These are phyloP conservation scores for Leptosomus discolor DNA, from an alignment of 2,113 vertebrate genomes.

Conservation along the genomic window DNA sequence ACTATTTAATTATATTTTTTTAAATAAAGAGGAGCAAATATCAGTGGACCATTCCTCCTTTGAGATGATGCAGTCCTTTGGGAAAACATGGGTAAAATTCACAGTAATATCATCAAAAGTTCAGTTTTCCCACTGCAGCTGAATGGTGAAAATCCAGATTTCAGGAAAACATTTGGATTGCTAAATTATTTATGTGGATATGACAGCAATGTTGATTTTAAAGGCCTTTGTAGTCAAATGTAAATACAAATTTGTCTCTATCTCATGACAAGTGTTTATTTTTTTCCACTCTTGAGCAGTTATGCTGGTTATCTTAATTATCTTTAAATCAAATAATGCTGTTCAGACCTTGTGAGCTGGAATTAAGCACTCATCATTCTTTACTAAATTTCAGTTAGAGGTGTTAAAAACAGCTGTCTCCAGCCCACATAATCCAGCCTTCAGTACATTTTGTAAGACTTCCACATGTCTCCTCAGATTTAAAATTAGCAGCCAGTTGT, in stretches of 20 bases:
- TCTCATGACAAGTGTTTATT: constrained; percentile 36
- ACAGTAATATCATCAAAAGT: background rate
- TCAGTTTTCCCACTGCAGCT: background rate
- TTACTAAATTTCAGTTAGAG: background rate
- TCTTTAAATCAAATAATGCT: constrained; percentile 15
- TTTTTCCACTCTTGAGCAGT: constrained; percentile 16
- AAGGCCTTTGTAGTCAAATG: constrained; percentile 1
- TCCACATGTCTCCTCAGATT: background rate
- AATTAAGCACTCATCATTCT: background rate
- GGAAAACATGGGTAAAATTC: background rate
- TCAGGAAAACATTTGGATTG: background rate
- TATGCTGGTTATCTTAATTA: constrained; percentile 34
- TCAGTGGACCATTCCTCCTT: background rate
- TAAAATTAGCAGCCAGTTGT: constrained; percentile 15
- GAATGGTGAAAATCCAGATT: background rate
- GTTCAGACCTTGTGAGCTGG: background rate
- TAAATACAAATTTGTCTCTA: constrained; percentile 7
- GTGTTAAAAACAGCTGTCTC: constrained; percentile 13
- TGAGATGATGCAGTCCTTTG: background rate
- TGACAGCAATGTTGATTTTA: background rate
- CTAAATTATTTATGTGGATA: background rate
- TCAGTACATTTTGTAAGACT: background rate
- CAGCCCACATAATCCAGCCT: background rate
- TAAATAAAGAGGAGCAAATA: background rate
- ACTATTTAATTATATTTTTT: background rate